Conservation (phyloP, 2,797 vertebrate genomes). For the Molossus alvarezi region DNA sequence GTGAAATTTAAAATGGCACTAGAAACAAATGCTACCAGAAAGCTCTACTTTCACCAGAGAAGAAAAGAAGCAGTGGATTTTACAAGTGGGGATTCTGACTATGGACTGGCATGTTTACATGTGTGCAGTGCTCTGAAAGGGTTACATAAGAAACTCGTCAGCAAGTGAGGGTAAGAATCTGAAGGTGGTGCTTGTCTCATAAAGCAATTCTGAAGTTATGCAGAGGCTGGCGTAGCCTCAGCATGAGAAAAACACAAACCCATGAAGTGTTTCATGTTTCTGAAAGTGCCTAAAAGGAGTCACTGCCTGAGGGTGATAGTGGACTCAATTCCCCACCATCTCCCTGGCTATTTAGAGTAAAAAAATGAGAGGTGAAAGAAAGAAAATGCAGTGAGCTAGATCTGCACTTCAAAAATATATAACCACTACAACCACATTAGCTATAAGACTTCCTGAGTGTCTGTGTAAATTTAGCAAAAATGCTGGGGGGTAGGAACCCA, state of each 20-base stretch:
- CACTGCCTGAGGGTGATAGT: neutral
- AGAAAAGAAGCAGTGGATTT: neutral
- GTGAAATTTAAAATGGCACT: constrained; percentile 7
- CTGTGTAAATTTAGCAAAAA: neutral
- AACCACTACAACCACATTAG: neutral
- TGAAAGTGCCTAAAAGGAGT: neutral
- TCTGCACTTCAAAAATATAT: neutral
- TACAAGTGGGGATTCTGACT: neutral
- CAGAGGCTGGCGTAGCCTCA: neutral
- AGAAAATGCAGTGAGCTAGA: neutral
- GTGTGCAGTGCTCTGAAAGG: neutral
- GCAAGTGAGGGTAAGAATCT: neutral
- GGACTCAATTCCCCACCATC: neutral
- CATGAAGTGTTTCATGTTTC: neutral
- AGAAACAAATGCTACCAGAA: constrained; percentile 12
- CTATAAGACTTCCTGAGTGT: neutral
- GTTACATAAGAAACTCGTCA: neutral
- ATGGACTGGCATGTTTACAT: neutral
- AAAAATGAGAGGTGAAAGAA: neutral
- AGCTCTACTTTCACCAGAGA: neutral
- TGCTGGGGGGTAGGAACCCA: neutral
- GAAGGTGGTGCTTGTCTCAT: neutral
- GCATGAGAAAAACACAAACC: neutral
- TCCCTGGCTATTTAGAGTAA: neutral
- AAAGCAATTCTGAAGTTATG: neutral